Evolutionary conservation across 2,797 vertebrate genomes (phyloP), one percentile per base, ranked within the genome.

Genomic region (Fundulus diaphanus): DNA sequence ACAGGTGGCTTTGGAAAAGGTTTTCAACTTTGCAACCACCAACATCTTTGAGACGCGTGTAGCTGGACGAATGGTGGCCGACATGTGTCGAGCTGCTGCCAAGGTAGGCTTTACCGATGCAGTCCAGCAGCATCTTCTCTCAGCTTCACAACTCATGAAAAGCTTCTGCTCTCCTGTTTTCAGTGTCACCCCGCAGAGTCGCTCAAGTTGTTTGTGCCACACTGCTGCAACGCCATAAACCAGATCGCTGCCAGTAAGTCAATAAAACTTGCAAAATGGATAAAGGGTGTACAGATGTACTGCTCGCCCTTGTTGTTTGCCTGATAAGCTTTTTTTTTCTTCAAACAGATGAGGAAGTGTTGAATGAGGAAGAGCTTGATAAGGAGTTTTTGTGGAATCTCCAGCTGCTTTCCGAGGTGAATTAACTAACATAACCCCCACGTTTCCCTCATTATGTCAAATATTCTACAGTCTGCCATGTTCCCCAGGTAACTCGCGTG

Each of bases 1-100:
- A 72, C 78, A 99, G 98, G 97, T 97, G 84, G 98, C 98, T 82
- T 93, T 99, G 87, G 96, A 97, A 84, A 99, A 99, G 80, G 96
- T 99, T 76, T 99, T 98, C 86, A 98, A 96, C 93, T 99, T 99
- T 90, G 97, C 98, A 72, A 92, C 97, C 74, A 98, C 97, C 51
- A 98, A 99, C 90, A 98, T 99, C 93, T 99, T 99, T 94, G 98
- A 99, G 94, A 99, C 98, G 0, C 97, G 97, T 81, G 97, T 99
- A 52, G 94, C 98, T 63, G 98, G 98, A 54, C 96, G 97, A 73
- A 99, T 99, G 98, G 98, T 99, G 78, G 96, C 98, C 0, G 97
- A 98, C 87, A 98, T 99, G 97, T 99, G 98, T 93, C 95, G 97
- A 87, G 98, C 98, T 83, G 96, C 98, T 76, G 92, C 98, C 54